A percentile compares a stretch with the other conserved stretches of the same genome.
These are phyloP conservation scores for Zeuzera pyrina DNA, from an alignment of 2,888 invertebrate genomes.

Conservation along the genomic window DNA sequence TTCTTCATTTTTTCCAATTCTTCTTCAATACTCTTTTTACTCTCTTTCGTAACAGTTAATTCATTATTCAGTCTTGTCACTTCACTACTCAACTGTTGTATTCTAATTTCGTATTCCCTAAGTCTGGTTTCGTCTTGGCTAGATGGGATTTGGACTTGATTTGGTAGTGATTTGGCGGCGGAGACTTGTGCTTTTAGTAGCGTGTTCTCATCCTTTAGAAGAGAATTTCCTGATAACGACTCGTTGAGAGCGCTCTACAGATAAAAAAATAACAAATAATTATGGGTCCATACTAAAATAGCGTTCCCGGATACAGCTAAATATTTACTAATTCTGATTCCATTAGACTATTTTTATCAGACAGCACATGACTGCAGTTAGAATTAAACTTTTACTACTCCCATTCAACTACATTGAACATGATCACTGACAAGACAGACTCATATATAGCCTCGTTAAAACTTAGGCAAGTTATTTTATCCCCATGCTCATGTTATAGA, in stretches of 20 bases:
- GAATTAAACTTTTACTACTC: no score
- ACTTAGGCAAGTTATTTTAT: no score
- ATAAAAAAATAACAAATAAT: no score
- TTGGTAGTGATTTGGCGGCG: conserved; percentile 30
- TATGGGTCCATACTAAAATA: no score
- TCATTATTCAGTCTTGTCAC: conserved; percentile 25
- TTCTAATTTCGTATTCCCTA: conserved; percentile 21
- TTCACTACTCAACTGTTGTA: conserved; percentile 23
- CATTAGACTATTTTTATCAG: no score
- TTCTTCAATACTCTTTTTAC: conserved; percentile 21
- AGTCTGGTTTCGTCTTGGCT: conserved; percentile 17
- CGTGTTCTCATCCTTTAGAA: conserved; percentile 89
- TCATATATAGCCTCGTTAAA: no score
- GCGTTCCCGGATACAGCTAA: no score
- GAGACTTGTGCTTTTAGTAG: conserved; percentile 83
- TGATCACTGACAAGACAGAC: no score
- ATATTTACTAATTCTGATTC: no score
- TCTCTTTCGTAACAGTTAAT: conserved; percentile 24
- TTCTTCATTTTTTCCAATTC: conserved; percentile 80
- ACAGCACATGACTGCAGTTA: no score
- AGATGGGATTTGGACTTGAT: conserved; percentile 1
- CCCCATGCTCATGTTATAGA: no score
- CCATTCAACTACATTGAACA: no score
- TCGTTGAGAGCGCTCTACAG: conserved; percentile 72
- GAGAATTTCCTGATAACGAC: conserved; percentile 78